A percentile compares a stretch with the other conserved stretches of the same genome.
phyloP scores from a whole-genome alignment of 2,888 invertebrate species.

The Aphrophora alni region DNA sequence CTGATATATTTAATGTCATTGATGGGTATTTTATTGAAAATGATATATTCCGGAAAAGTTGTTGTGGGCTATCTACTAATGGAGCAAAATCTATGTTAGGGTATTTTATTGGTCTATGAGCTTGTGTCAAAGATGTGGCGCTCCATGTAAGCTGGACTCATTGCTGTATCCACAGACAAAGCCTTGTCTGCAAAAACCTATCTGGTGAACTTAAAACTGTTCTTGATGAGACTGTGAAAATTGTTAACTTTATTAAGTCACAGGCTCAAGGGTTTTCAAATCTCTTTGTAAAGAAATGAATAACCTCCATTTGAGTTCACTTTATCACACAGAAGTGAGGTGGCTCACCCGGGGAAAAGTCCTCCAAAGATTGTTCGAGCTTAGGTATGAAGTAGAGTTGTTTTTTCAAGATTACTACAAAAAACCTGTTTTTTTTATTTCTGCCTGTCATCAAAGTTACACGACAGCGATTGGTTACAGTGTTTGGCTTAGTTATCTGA shows the following conservation, averaged over 20 bases:
- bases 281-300: background rate
- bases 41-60: background rate
- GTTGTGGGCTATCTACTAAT: background rate
- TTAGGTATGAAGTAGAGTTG: background rate
- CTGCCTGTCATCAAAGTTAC: too few species aligned
- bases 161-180: conserved; percentile 2
- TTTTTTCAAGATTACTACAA: too few species aligned
- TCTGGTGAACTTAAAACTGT: too few species aligned
- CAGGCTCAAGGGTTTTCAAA: background rate
- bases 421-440: too few species aligned
- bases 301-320: too few species aligned
- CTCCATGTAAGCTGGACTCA: background rate
- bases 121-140: background rate
- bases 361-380: background rate
- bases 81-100: background rate
- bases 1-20: too few species aligned
- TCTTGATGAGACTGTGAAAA: background rate
- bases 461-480: background rate
- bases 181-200: background rate
- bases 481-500: background rate
- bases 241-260: background rate
- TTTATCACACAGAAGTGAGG: background rate
- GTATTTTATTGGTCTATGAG: background rate
- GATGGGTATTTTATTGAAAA: background rate
- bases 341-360: background rate